Evolutionary conservation across 2,113 vertebrate genomes (phyloP), one percentile per base, ranked within the genome.

Genomic region (Cyrtonyx montezumae): DNA sequence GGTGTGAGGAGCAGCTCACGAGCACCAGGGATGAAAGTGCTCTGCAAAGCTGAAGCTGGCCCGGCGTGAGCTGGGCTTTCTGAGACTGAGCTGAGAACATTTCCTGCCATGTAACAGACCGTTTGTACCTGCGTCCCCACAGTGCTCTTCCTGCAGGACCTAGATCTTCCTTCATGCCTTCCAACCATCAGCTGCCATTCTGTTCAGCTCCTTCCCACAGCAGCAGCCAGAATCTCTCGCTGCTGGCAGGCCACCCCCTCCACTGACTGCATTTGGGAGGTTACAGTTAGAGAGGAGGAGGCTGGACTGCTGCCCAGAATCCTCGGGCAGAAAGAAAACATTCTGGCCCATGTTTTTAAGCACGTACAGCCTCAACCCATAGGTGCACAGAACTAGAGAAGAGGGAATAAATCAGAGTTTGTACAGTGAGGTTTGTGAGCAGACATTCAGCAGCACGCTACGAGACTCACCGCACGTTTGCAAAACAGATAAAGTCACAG

Each of bases 361-460:
- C 88, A 75, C 63, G 32, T 6, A 19, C 0, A 42, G 43, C 21
- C 37, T 40, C 66, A 25, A 6, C 19, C 16, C 59, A 1, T 20
- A 55, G 0, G 22, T 28, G 63, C 65, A 40, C 26, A 48, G 30
- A 43, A 1, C 56, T 9, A 43, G 37, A 76, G 25, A 62, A 66
- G 37, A 28, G 36, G 1, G 13, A 2, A 45, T 77, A 83, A 49
- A 46, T 0, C 7, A 8, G 14, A 1, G 26, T 23, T 48, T 56
- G 46, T 25, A 22, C 4, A 28, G 74, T 51, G 42, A 66, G 46
- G 46, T 43, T 11, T 1, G 1, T 17, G 6, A 84, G 62, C 36
- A 20, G 0, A 2, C 36, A 16, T 21, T 25, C 40, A 11, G 3
- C n/a, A 66, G 55, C 40, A 12, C 0, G 6, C 11, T 4, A 48